Evolutionary conservation across 2,797 vertebrate genomes (phyloP).

Genomic region (Micrastur ruficollis): DNA sequence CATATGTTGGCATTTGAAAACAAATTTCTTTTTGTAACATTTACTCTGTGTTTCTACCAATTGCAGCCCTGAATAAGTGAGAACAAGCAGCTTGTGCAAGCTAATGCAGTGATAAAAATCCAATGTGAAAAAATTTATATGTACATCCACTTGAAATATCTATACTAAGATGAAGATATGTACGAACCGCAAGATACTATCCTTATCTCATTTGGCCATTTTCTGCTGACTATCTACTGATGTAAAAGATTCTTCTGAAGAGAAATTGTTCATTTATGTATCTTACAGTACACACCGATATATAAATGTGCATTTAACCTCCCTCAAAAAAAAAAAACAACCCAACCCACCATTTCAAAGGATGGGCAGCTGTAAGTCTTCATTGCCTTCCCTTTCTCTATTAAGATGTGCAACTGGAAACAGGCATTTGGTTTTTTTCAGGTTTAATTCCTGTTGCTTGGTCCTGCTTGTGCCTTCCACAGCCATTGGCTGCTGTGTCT

Average conservation of each 20-base stretch:
- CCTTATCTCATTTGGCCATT: not conserved
- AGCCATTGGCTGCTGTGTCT: not conserved
- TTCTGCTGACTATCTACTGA: not conserved
- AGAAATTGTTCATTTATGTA: not conserved
- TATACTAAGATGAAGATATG: not conserved
- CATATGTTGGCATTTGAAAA: not conserved
- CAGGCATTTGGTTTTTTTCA: not conserved
- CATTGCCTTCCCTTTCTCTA: not conserved
- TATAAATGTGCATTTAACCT: not conserved
- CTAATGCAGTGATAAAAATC: not conserved
- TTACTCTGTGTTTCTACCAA: not conserved
- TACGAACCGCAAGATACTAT: not conserved
- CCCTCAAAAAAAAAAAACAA: not conserved
- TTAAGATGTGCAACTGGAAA: not conserved
- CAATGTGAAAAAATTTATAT: not conserved
- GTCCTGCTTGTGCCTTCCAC: not conserved
- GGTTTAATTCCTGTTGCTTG: not conserved
- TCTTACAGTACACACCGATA: not conserved
- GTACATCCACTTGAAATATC: not conserved
- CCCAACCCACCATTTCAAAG: not conserved
- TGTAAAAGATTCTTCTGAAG: not conserved
- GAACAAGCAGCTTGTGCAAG: not conserved
- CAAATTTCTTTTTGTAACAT: not conserved
- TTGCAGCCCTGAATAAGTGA: not conserved
- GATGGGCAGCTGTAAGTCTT: not conserved